Evolutionary conservation across 2,113 vertebrate genomes (phyloP), one percentile per base, ranked within the genome.

Genomic region (Ophthalmotilapia sp.): DNA sequence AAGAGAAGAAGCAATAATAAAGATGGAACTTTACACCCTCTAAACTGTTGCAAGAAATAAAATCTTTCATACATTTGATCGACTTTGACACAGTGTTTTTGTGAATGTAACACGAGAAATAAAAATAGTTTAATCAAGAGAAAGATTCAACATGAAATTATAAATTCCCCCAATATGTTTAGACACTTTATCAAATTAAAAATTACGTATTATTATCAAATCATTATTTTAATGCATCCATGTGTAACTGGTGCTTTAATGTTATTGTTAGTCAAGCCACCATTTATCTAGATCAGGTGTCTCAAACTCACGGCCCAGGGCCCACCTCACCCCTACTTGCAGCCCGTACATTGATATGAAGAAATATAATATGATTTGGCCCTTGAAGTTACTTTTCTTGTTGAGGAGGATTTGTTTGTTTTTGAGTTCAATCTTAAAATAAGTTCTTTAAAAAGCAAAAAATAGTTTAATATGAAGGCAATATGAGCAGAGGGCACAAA

Each of bases 241-340:
- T 38, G 19, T 0, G 11, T 13, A 40, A 38, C 62, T 38, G 62
- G 65, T 14, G 65, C 10, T 70, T 70, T 23, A 70, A 70, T 70
- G 65, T 70, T 42, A 9, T 5, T 14, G 12, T 42, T 70, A 3
- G n/a, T 73, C 21, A 45, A 45, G 36, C 62, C 36, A 42, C 15
- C 5, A 33, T 62, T 62, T 33, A 6, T 33, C 29, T 62, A 62
- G 56, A 6, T 60, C 56, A 3, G 29, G 56, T 33, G 29, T 3
- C 29, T 60, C 15, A 60, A 60, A 60, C 56, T 33, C 0, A 31
- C 2, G 1, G 29, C 15, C 8, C 29, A 1, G 2, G 3, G 56
- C 2, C n/a, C n/a, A 23, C 10, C 5, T 51, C 49, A 51, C 49
- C 49, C 49, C 19, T 17, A 47, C 45, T 17, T 51, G 49, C 49